A percentile compares a stretch with the other conserved stretches of the same genome.
Conservation (phyloP, 1,140 invertebrate species). For the Latrodectus geometricus region DNA sequence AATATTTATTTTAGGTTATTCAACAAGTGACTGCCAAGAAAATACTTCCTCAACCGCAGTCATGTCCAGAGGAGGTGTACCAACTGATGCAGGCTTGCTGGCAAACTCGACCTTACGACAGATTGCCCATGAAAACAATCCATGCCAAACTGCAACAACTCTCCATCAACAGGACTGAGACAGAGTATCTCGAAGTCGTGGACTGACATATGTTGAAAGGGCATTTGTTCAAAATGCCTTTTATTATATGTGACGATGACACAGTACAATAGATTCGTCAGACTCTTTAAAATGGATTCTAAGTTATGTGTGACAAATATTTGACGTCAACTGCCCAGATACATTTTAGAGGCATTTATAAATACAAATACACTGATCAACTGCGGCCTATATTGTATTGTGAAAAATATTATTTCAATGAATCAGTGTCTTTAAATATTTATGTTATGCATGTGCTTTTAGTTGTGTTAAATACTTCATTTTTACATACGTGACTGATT, state of each 20-base stretch:
- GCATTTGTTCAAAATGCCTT: constrained; percentile 38
- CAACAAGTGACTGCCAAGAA: constrained; percentile 68
- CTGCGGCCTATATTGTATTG: too few species aligned
- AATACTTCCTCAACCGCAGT: constrained; percentile 65
- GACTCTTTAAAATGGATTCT: too few species aligned
- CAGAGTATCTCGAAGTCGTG: constrained; percentile 55
- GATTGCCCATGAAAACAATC: constrained; percentile 68
- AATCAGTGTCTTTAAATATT: too few species aligned
- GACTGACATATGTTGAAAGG: constrained; percentile 53
- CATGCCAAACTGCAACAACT: constrained; percentile 65
- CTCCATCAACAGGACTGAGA: background rate
- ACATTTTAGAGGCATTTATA: too few species aligned
- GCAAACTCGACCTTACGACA: constrained; percentile 68
- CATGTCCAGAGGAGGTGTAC: constrained; percentile 69
- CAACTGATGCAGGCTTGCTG: constrained; percentile 70
- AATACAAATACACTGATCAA: too few species aligned
- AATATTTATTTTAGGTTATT: constrained; percentile 69
- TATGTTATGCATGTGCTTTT: too few species aligned
- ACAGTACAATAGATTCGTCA: too few species aligned
- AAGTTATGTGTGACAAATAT: too few species aligned
- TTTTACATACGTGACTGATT: too few species aligned
- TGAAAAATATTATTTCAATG: too few species aligned
- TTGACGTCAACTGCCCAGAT: too few species aligned
- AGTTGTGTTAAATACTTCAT: too few species aligned
- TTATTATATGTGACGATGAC: constrained; percentile 5